A percentile compares a stretch with the other conserved stretches of the same genome.
Conservation (phyloP, 1,140 invertebrate species). For the Asobara japonica region DNA sequence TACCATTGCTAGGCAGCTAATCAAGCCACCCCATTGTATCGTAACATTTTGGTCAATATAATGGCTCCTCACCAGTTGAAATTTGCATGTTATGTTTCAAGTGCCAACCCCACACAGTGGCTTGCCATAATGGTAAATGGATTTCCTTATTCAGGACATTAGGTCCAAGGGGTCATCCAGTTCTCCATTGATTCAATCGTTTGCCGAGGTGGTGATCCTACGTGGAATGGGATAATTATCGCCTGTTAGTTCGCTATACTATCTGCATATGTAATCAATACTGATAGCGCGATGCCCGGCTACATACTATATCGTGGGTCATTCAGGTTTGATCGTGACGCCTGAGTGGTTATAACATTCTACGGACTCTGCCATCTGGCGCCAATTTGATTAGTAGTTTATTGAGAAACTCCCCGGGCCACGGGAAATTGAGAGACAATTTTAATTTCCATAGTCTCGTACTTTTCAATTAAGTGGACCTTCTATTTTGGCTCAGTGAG, state of each 20-base stretch:
- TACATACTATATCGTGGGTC: neutral
- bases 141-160: conserved; percentile 17
- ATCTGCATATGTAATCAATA: conserved; percentile 54
- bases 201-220: conserved; percentile 39
- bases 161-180: conserved; percentile 3
- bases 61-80: neutral
- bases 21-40: neutral
- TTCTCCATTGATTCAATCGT: conserved; percentile 48
- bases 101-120: neutral
- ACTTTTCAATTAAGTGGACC: neutral
- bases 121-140: neutral
- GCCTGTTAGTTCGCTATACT: conserved; percentile 51
- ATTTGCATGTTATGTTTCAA: neutral
- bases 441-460: neutral
- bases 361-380: neutral
- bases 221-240: conserved; percentile 48
- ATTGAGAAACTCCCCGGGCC: neutral
- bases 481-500: too few relatives aligned
- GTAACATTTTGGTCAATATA: neutral
- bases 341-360: neutral
- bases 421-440: neutral
- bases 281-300: conserved; percentile 25
- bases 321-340: neutral
- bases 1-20: neutral
- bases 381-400: conserved; percentile 13